Evolutionary conservation across 2,888 invertebrate species (phyloP).

Genomic region (Mythimna lalbum): DNA sequence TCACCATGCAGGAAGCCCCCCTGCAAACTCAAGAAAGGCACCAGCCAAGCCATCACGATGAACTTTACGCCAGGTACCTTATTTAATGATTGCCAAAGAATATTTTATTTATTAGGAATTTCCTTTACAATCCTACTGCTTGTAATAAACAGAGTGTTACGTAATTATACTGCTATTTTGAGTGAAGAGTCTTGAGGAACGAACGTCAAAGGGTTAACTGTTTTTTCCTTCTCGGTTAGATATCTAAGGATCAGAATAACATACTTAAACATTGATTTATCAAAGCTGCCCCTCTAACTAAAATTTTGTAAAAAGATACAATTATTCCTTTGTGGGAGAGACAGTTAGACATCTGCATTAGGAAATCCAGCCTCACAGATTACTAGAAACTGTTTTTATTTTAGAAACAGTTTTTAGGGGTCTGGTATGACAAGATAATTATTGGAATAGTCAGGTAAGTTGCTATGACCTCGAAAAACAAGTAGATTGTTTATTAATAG

Average conservation of each 20-base stretch:
- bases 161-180: background rate
- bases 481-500: conserved; percentile 6
- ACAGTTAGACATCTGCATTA: too few relatives aligned
- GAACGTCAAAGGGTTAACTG: background rate
- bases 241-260: too few relatives aligned
- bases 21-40: conserved; percentile 92
- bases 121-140: background rate
- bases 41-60: conserved; percentile 88
- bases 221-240: background rate
- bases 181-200: background rate
- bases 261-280: too few relatives aligned
- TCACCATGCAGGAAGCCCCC: conserved; percentile 92
- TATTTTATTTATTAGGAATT: background rate
- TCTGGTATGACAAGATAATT: background rate
- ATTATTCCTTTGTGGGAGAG: too few relatives aligned
- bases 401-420: background rate
- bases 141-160: background rate
- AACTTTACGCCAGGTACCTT: conserved; percentile 90
- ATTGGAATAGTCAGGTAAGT: background rate
- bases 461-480: conserved; percentile 8
- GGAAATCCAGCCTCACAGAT: too few relatives aligned
- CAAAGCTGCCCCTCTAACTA: too few relatives aligned
- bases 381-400: too few relatives aligned
- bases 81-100: too few relatives aligned
- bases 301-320: too few relatives aligned